Base-by-base conservation (phyloP, 2,797 vertebrate species). In the Pterois miles region DNA sequence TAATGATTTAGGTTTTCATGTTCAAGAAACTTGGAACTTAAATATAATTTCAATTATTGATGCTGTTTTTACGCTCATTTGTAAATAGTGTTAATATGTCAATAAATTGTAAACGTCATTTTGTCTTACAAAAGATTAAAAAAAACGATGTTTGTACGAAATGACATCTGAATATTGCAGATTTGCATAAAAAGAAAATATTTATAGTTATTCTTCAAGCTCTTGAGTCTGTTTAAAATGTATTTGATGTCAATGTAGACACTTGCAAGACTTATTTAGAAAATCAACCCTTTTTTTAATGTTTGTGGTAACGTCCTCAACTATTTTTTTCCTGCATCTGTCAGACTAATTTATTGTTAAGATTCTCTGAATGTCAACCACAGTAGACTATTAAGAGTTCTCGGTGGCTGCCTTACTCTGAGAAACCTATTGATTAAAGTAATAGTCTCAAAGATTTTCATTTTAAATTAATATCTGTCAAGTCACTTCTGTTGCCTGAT, bases 281-380 rank as follows among this genome's bases (percentile, higher is more conserved):
- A 54, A 64, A 8, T 5, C 46, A 65, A 64, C 34, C 12, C 60
- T 18, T 74, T 80, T 63, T 70, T 10, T 38, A 66, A 59, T 34
- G 68, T 65, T 58, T 71, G 46, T 59, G 68, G 56, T 62, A 65
- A 68, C 65, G n/a, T n/a, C n/a, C 43, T 74, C 52, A 58, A 59
- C 60, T 68, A 60, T 63, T 73, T 27, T 65, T 70, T 70, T 72
- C 31, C 65, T 34, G 57, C 64, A 84, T 76, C 58, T 85, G 73
- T 82, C 73, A 71, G n/a, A 53, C 4, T 69, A 62, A 76, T 81
- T 74, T 69, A 68, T 40, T 77, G 43, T 62, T 7, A 16, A 57
- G 58, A 65, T 23, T 62, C 56, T 31, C 16, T 62, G 38, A 65
- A 77, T 23, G 64, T 62, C 33, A 78, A 58, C 22, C 7, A 23